Percentiles rank a stretch among this genome's conserved stretches.
These are phyloP conservation scores for Hylomyscus alleni DNA, from an alignment of 2,797 vertebrate genomes.

Conservation along the genomic window DNA sequence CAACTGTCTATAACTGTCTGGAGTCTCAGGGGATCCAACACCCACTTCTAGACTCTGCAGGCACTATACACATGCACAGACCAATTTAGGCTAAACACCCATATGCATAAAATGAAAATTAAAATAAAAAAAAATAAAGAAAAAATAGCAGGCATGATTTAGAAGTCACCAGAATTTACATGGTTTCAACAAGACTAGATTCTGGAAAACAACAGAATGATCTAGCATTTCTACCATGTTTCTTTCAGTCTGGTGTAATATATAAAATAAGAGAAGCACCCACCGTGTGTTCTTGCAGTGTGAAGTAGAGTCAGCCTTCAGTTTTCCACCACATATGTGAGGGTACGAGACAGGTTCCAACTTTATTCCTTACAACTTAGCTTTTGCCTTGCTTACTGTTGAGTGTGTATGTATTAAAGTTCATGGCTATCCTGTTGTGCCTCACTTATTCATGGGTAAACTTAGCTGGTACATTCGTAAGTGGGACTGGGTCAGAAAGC, in stretches of 20 bases:
- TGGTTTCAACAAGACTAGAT: neutral
- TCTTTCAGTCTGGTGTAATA: neutral
- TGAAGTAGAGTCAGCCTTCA: neutral
- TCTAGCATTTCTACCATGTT: neutral
- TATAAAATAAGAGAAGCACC: neutral
- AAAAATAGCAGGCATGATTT: slow-evolving; percentile 28
- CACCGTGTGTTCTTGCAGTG: neutral
- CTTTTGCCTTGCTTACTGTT: neutral
- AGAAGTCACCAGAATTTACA: slow-evolving; percentile 45
- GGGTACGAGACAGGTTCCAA: neutral
- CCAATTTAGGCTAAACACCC: neutral
- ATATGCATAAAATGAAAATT: neutral
- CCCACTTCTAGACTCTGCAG: neutral
- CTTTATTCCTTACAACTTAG: neutral
- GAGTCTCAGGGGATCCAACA: too few relatives aligned
- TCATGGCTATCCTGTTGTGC: neutral
- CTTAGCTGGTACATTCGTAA: neutral
- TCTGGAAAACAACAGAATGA: slow-evolving; percentile 17
- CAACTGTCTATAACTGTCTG: neutral
- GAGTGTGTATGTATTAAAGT: neutral
- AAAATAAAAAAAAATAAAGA: neutral
- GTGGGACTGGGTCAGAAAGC: neutral
- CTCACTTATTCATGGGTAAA: neutral
- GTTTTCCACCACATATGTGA: neutral
- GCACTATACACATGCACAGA: neutral